Percentiles rank a stretch among this genome's conserved stretches.
Conservation (phyloP, 1,140 invertebrate species). For the Tetragnatha versicolor region DNA sequence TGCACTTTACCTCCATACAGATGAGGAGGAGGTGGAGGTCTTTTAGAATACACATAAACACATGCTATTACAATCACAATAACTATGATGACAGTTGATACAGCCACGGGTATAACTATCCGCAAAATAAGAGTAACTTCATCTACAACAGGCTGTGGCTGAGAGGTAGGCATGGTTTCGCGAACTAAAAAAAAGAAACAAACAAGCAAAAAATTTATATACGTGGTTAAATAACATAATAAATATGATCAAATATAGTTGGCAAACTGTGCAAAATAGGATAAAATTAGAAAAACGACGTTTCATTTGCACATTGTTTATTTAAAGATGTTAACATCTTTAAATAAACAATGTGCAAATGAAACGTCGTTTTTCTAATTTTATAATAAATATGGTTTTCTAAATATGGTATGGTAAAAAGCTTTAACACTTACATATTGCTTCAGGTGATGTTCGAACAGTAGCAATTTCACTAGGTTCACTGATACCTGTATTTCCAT, state of each 20-base stretch:
- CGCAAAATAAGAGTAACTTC: constrained; percentile 45
- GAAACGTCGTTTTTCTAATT: too few species aligned
- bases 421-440: constrained; percentile 24
- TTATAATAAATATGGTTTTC: too few species aligned
- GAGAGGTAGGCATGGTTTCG: background rate
- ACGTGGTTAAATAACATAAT: too few species aligned
- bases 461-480: constrained; percentile 51
- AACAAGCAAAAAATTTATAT: too few species aligned
- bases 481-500: constrained; percentile 26
- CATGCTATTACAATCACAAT: constrained; percentile 45
- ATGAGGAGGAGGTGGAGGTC: constrained; percentile 11
- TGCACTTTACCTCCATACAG: constrained; percentile 34
- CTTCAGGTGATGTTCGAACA: constrained; percentile 42
- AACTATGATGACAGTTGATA: constrained; percentile 51
- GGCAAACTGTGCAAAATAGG: too few species aligned
- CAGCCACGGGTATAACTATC: constrained; percentile 47
- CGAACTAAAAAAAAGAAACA: constrained; percentile 21
- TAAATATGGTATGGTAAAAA: too few species aligned
- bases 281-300: too few species aligned
- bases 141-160: constrained; percentile 18
- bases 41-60: constrained; percentile 52
- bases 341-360: too few species aligned
- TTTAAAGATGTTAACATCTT: too few species aligned
- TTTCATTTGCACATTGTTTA: too few species aligned
- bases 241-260: too few species aligned